phyloP scores from a whole-genome alignment of 2,797 vertebrate species.

The Cryptoblepharus egeriae region DNA sequence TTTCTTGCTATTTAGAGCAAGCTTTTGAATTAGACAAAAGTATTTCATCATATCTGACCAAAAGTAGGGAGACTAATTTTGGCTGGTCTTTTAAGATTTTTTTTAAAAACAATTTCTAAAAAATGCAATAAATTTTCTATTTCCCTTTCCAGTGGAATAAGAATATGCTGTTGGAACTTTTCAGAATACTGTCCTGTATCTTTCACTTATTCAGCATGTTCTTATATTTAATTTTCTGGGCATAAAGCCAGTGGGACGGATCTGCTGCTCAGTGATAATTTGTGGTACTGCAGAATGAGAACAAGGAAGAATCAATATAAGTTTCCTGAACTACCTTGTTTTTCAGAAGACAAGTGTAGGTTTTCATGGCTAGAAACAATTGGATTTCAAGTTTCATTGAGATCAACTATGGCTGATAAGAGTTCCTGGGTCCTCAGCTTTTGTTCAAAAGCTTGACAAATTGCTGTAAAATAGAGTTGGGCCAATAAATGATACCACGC shows the following conservation, averaged over 20 bases:
- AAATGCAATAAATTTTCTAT: background rate
- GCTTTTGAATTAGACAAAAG: background rate
- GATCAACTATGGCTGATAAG: background rate
- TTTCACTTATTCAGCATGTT: background rate
- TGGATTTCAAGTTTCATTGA: background rate
- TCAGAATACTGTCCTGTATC: background rate
- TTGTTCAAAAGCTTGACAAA: conserved; percentile 1
- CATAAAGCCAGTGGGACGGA: background rate
- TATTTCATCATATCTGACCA: background rate
- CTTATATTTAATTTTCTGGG: background rate
- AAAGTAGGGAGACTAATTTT: background rate
- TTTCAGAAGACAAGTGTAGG: background rate
- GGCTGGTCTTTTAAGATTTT: background rate
- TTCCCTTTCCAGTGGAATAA: background rate
- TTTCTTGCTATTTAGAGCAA: background rate
- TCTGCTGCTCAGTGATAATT: background rate
- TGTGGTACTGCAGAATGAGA: background rate
- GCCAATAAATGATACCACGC: background rate
- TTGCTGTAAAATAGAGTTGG: background rate
- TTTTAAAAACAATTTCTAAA: background rate
- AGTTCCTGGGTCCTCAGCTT: background rate
- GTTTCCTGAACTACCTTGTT: background rate
- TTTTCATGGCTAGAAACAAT: conserved; percentile 6
- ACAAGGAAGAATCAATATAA: no score
- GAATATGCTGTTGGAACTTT: background rate